These are phyloP conservation scores for Chrysopilus asiliformis DNA, from an alignment of 2,888 invertebrate genomes.

Conservation along the genomic window DNA sequence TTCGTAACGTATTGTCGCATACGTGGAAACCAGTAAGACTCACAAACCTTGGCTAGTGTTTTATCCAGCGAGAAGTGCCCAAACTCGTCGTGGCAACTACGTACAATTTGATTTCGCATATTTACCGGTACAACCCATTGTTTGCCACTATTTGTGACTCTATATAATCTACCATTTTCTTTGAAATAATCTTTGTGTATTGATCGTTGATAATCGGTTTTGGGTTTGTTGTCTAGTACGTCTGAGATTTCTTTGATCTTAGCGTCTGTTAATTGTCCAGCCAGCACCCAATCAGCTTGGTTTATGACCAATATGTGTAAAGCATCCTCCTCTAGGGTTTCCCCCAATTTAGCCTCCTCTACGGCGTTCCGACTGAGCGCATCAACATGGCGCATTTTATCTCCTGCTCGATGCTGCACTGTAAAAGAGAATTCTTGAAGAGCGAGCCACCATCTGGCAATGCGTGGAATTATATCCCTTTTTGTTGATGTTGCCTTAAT, in stretches of 20 bases:
- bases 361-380: conserved; percentile 19
- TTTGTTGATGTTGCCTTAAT: conserved; percentile 14
- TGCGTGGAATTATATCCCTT: conserved; percentile 17
- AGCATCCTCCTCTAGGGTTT: neutral
- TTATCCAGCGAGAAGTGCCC: conserved; percentile 16
- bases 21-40: conserved; percentile 30
- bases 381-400: conserved; percentile 22
- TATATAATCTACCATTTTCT: neutral
- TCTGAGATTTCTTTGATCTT: conserved; percentile 12
- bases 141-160: conserved; percentile 3
- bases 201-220: neutral
- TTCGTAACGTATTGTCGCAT: conserved; percentile 27
- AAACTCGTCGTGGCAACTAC: conserved; percentile 14
- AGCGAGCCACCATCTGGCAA: conserved; percentile 23
- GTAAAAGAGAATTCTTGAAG: conserved; percentile 22
- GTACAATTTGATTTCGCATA: conserved; percentile 14
- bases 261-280: conserved; percentile 17
- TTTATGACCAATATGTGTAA: conserved; percentile 10
- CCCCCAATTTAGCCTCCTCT: neutral
- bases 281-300: conserved; percentile 17
- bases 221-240: conserved; percentile 5
- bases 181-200: neutral
- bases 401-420: conserved; percentile 20
- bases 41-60: conserved; percentile 18
- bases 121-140: conserved; percentile 16